phyloP scores from a whole-genome alignment of 2,797 vertebrate species.

The Lindbergichthys nudifrons region DNA sequence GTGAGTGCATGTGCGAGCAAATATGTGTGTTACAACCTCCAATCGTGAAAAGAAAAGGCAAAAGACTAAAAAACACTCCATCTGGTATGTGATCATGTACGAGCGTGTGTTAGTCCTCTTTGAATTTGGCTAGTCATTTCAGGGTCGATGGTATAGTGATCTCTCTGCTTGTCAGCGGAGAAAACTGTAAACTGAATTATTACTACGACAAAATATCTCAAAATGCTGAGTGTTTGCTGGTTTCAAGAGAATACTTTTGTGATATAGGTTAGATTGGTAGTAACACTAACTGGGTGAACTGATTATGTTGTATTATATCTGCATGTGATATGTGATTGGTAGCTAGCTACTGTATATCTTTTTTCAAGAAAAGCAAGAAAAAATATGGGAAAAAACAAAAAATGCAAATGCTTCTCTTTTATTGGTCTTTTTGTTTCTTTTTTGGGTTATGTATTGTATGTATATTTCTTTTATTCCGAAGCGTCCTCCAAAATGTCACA shows the following conservation, averaged over 20 bases:
- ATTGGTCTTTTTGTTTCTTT: constrained; percentile 54
- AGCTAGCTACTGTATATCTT: constrained; percentile 85
- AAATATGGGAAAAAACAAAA: constrained; percentile 62
- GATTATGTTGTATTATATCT: constrained; percentile 90
- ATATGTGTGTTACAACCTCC: constrained; percentile 32
- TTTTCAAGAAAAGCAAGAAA: constrained; percentile 81
- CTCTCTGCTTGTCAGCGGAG: constrained; percentile 75
- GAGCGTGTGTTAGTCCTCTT: constrained; percentile 76
- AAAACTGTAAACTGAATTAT: constrained; percentile 82
- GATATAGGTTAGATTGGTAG: constrained; percentile 89
- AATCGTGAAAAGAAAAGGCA: constrained; percentile 25
- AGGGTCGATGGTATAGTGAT: constrained; percentile 77
- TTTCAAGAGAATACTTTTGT: constrained; percentile 86
- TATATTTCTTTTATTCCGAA: constrained; percentile 70
- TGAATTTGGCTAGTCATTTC: constrained; percentile 78
- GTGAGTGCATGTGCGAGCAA: constrained; percentile 48
- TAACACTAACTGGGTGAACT: constrained; percentile 87
- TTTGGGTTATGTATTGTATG: constrained; percentile 70
- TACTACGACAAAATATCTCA: constrained; percentile 83
- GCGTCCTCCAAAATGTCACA: constrained; percentile 80
- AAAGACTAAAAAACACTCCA: constrained; percentile 55
- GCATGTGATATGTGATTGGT: constrained; percentile 90
- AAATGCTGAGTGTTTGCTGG: constrained; percentile 83
- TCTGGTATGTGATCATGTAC: constrained; percentile 80
- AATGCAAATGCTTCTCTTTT: constrained; percentile 81